A percentile compares a stretch with the other conserved stretches of the same genome.
These are phyloP conservation scores for Thaumetopoea pityocampa DNA, from an alignment of 1,140 invertebrate genomes.

Conservation along the genomic window DNA sequence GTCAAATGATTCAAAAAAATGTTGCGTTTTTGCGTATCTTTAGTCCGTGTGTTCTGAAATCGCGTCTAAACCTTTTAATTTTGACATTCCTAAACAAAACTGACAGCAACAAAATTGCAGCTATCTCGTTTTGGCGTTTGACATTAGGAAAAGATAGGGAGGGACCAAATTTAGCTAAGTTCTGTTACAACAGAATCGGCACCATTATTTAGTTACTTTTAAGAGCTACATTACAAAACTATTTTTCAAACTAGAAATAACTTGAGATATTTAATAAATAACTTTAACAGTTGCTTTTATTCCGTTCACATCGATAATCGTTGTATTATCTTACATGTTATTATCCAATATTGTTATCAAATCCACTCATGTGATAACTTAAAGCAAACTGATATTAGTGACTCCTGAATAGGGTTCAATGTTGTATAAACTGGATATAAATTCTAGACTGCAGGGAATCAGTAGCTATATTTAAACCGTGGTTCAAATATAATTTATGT, in stretches of 20 bases:
- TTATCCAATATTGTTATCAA: slow-evolving; percentile 15
- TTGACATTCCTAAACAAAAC: no score
- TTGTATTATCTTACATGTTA: slow-evolving; percentile 17
- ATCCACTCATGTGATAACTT: not conserved
- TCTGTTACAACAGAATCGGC: no score
- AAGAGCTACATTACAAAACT: slow-evolving; percentile 10
- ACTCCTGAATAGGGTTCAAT: not conserved
- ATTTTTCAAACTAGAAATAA: slow-evolving; percentile 13
- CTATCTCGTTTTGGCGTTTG: no score
- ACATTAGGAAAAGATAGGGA: no score
- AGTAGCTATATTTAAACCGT: slow-evolving; percentile 39
- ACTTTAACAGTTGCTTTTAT: slow-evolving; percentile 15
- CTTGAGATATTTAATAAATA: slow-evolving; percentile 15
- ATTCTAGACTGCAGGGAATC: slow-evolving; percentile 16
- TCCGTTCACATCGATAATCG: slow-evolving; percentile 17
- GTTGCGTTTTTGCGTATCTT: no score
- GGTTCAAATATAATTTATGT: slow-evolving; percentile 46
- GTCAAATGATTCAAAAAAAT: no score
- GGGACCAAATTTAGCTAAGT: no score
- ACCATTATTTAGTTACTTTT: no score
- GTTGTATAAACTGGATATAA: not conserved
- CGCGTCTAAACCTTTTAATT: no score
- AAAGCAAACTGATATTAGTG: not conserved
- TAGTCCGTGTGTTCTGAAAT: no score
- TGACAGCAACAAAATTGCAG: no score